phyloP scores from a whole-genome alignment of 1,140 invertebrate genomes.

The Calosoma granatense region DNA sequence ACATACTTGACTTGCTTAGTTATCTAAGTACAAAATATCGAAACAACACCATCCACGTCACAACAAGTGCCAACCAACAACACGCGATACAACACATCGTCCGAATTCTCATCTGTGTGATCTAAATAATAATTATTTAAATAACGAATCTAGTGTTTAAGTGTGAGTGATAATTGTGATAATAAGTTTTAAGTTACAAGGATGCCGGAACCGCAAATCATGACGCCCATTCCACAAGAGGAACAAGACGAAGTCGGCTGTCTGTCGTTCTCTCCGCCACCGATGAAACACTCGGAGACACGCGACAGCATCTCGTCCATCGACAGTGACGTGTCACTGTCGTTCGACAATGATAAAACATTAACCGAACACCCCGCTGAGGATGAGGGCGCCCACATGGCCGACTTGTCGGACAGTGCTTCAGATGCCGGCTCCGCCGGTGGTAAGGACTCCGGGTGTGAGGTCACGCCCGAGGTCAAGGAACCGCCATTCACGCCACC shows the following conservation, averaged over 20 bases:
- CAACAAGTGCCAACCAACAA: too few species aligned
- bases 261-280: slow-evolving; percentile 32
- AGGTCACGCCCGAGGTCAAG: slow-evolving; percentile 40
- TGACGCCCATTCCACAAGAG: slow-evolving; percentile 15
- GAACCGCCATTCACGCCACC: slow-evolving; percentile 48
- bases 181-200: slow-evolving; percentile 13
- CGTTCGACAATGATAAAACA: slow-evolving; percentile 40
- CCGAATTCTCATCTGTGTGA: too few species aligned
- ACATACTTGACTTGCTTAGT: not conserved
- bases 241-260: slow-evolving; percentile 31
- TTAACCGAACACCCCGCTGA: slow-evolving; percentile 37
- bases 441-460: slow-evolving; percentile 54
- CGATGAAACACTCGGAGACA: slow-evolving; percentile 46
- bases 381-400: slow-evolving; percentile 41
- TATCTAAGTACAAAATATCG: too few species aligned
- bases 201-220: slow-evolving; percentile 28
- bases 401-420: slow-evolving; percentile 52
- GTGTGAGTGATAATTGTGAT: slow-evolving; percentile 2
- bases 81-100: too few species aligned
- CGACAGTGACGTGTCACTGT: slow-evolving; percentile 50
- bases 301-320: slow-evolving; percentile 51
- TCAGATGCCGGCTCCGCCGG: slow-evolving; percentile 46
- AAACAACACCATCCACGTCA: too few species aligned
- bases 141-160: not conserved
- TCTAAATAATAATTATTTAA: too few species aligned